Conservation (phyloP, 2,113 vertebrate species). For the Nerophis ophidion region DNA sequence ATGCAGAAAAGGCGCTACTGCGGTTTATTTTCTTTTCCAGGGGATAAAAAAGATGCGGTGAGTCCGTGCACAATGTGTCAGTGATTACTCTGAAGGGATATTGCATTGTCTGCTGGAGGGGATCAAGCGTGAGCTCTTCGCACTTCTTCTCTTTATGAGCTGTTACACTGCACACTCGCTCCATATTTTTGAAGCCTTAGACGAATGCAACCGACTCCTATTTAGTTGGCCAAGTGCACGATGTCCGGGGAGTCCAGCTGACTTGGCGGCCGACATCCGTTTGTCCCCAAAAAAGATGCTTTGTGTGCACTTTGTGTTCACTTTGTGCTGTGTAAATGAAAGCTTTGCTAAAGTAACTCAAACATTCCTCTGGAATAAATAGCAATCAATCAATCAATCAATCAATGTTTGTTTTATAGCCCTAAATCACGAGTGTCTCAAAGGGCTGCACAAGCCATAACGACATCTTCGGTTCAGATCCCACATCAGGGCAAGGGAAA, state of each 20-base stretch:
- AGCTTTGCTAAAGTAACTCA: too few relatives aligned
- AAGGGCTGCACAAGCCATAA: too few relatives aligned
- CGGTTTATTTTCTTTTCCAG: conserved; percentile 16
- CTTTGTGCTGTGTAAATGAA: too few relatives aligned
- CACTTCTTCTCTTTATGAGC: conserved; percentile 19
- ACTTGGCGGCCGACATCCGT: neutral
- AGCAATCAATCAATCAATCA: too few relatives aligned
- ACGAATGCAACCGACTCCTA: too few relatives aligned
- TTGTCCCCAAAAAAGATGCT: conserved; percentile 1
- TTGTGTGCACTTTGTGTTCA: neutral
- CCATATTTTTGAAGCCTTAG: neutral
- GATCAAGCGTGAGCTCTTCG: conserved; percentile 11
- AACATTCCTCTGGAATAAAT: too few relatives aligned
- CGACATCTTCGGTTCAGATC: too few relatives aligned
- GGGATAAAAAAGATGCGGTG: conserved; percentile 40
- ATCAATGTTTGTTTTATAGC: too few relatives aligned
- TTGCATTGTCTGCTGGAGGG: conserved; percentile 25
- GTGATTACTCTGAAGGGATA: conserved; percentile 36
- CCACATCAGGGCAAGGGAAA: too few relatives aligned
- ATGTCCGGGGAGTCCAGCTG: conserved; percentile 15
- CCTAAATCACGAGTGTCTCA: too few relatives aligned
- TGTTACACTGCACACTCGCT: conserved; percentile 33
- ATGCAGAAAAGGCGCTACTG: conserved; percentile 17
- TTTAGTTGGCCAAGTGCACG: conserved; percentile 46
- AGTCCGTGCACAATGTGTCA: conserved; percentile 16